Percentiles rank a stretch among this genome's conserved stretches.
Evolutionary conservation across 2,797 vertebrate species (phyloP).

Genomic region (Buphagus erythrorhynchus): DNA sequence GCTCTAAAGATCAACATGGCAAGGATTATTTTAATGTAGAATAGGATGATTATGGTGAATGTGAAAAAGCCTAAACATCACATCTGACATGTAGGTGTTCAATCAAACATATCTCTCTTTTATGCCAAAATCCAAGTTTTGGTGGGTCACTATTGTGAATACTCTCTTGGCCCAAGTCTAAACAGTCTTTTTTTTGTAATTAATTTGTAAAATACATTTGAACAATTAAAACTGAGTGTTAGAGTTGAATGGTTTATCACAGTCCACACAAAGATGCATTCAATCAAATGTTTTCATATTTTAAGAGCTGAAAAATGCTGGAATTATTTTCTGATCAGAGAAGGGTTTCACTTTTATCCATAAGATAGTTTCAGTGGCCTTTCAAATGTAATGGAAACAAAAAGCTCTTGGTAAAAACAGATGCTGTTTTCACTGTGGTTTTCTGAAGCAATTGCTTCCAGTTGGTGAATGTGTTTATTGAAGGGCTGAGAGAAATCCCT

Average conservation of each 20-base stretch:
- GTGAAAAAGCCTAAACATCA: not conserved
- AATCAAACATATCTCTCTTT: not conserved
- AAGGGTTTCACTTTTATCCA: not conserved
- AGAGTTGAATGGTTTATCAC: not conserved
- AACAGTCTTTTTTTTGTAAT: not conserved
- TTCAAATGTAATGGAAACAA: constrained; percentile 47
- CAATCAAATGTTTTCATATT: constrained; percentile 44
- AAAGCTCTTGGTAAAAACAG: constrained; percentile 58
- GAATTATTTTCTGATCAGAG: constrained; percentile 30
- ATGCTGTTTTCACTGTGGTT: constrained; percentile 50
- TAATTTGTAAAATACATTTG: not conserved
- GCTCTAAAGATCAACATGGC: not conserved
- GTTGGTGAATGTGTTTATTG: constrained; percentile 58
- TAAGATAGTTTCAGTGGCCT: constrained; percentile 35
- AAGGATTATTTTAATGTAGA: not conserved
- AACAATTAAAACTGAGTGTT: not conserved
- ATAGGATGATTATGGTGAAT: not conserved
- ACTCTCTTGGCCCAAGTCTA: not conserved
- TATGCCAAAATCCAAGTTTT: not conserved
- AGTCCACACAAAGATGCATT: not conserved
- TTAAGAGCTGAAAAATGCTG: not conserved
- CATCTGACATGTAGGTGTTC: not conserved
- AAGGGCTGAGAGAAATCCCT: constrained; percentile 54
- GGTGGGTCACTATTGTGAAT: not conserved
- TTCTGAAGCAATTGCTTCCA: constrained; percentile 70